phyloP scores from a whole-genome alignment of 2,888 invertebrate species.

The Ramazzottius varieornatus region DNA sequence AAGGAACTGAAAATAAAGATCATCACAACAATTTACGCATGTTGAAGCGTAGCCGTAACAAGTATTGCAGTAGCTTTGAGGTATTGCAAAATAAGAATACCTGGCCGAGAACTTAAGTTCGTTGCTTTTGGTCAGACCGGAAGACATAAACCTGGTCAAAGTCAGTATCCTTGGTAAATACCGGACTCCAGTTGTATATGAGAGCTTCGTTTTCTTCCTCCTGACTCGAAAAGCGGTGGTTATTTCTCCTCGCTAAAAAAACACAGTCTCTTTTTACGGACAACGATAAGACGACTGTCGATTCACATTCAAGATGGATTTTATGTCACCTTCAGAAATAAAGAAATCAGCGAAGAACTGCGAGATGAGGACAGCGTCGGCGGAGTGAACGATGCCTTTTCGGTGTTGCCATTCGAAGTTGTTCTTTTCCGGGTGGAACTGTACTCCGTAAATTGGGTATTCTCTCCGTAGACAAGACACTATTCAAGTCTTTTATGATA shows the following conservation, averaged over 20 bases:
- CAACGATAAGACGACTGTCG: too few species aligned
- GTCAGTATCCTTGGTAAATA: background rate
- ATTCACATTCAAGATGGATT: background rate
- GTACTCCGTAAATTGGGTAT: slow-evolving; percentile 54
- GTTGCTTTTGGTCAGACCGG: too few species aligned
- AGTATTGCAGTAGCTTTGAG: too few species aligned
- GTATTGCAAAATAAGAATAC: too few species aligned
- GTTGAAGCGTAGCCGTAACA: too few species aligned
- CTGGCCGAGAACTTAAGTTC: too few species aligned
- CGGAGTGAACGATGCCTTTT: slow-evolving; percentile 34
- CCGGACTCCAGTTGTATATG: background rate
- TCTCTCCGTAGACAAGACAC: slow-evolving; percentile 24
- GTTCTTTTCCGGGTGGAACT: slow-evolving; percentile 74
- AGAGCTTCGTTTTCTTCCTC: background rate
- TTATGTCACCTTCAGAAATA: slow-evolving; percentile 34
- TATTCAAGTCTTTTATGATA: too few species aligned
- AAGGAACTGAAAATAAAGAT: too few species aligned
- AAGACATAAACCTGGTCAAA: background rate
- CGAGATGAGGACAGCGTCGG: slow-evolving; percentile 34
- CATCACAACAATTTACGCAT: too few species aligned
- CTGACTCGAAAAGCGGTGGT: background rate
- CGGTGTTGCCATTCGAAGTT: slow-evolving; percentile 41
- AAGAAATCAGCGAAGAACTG: slow-evolving; percentile 59
- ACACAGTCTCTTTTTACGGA: too few species aligned
- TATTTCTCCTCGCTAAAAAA: background rate